Evolutionary conservation across 2,888 invertebrate species (phyloP), one percentile per base, ranked within the genome.

Genomic region (Lochmaea crataegi): DNA sequence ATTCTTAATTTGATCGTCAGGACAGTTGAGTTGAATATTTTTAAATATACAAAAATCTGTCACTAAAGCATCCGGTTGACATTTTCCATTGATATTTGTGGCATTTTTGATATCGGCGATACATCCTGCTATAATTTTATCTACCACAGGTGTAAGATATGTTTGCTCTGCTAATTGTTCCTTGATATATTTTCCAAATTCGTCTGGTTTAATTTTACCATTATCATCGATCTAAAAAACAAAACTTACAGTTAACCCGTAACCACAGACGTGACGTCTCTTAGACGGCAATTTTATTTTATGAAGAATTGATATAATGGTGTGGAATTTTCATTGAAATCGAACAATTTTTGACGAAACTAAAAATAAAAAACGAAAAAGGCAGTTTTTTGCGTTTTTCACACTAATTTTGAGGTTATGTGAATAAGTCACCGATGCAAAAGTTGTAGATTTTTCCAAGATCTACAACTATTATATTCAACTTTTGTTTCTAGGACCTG

Each of bases 11-110:
- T 85, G 80, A 69, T 87, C 86, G 58, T 82, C 83, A 16, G 87
- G 87, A 77, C 87, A 87, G 64, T 79, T 82, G 32, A 86, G 78
- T 78, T 87, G 87, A 73, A 86, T 79, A 78, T 86, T 84, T 73
- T 81, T 83, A 81, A 85, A 87, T 64, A 87, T 71, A 77, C 87
- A 87, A 72, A 85, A 85, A 48, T 80, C 81, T 58, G 85, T 80
- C 72, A 82, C 82, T 26, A 85, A 78, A 22, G 82, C 83, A 6
- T 84, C 80, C 3, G 85, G 84, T 80, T 85, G 86, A 77, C 87
- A 87, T 48, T 80, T 68, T 71, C 80, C 80, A 57, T 72, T 75
- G 26, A 80, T 77, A 75, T 72, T 77, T 75, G 82, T 82, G 41
- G 80, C 82, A 71, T 81, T 82, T 73, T 80, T 81, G 16, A 82